Evolutionary conservation across 1,140 invertebrate genomes (phyloP), one percentile per base, ranked within the genome.

Genomic region (Lasaia peninsularis): DNA sequence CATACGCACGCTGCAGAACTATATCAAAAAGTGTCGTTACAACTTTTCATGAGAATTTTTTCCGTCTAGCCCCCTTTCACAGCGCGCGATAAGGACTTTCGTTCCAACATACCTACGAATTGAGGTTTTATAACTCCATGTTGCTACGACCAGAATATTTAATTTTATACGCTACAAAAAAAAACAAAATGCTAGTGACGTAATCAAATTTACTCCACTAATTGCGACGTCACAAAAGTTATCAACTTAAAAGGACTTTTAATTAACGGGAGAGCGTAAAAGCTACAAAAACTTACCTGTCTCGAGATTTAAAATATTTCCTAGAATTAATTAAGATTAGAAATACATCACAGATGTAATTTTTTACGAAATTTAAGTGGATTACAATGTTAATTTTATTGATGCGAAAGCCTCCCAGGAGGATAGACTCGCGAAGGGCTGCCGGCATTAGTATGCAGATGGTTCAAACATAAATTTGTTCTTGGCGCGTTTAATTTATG

Each of bases 301-400:
- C 40, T 31, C 53, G 16, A 33, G 35, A 60, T 60, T 56, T 32
- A 51, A 60, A 56, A 60, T 34, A 60, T 63, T 9, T 20, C 31
- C 21, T 24, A 40, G 53, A 37, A 55, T 52, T 32, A 58, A 58
- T 63, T 58, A 52, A 58, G 50, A 69, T 62, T 60, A 71, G 67
- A 63, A 70, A 69, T 60, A 71, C 59, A 66, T 76, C 73, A 75
- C 74, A 65, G 69, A 72, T 77, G 76, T 78, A 86, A 77, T 78
- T 84, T 84, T 78, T 81, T 80, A 60, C 73, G 73, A 71, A 78
- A 67, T 78, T 70, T 81, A 86, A 86, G 85, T 86, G 76, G 82
- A 88, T 88, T 85, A 86, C 76, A 81, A 88, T 88, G 85, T 86
- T 86, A 88, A 88, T 88, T 88, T 88, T 85, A 88, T 86, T 84